Conservation (phyloP, 2,888 invertebrate species). For the Caenorhabditis macrosperma region DNA sequence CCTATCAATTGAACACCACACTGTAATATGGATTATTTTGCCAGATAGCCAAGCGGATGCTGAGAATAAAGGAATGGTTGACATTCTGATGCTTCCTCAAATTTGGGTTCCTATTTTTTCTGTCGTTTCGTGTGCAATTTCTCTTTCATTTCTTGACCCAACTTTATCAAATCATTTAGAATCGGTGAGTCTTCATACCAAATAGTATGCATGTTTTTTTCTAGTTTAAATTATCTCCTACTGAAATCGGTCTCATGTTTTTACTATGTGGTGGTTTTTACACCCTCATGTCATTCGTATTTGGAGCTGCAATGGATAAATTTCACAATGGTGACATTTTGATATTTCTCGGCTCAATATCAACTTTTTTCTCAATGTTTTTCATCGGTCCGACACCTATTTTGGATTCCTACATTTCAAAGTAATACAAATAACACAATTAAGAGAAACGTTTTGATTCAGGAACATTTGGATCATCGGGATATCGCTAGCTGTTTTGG, state of each 20-base stretch:
- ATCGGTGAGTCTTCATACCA: conserved; percentile 62
- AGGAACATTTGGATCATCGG: conserved; percentile 83
- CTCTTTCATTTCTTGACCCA: conserved; percentile 87
- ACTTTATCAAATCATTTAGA: conserved; percentile 90
- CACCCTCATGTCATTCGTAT: conserved; percentile 76
- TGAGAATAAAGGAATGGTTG: conserved; percentile 75
- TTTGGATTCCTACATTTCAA: conserved; percentile 51
- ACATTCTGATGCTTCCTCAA: conserved; percentile 73
- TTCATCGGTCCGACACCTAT: conserved; percentile 80
- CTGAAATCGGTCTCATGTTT: conserved; percentile 79
- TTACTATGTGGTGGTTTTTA: conserved; percentile 79
- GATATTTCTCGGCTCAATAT: conserved; percentile 78
- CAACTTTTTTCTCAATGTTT: conserved; percentile 77
- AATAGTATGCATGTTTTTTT: background rate
- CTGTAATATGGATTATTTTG: conserved; percentile 13
- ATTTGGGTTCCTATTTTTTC: conserved; percentile 79
- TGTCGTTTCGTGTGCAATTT: conserved; percentile 79
- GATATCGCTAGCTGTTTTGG: conserved; percentile 86
- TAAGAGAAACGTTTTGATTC: conserved; percentile 69
- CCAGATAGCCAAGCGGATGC: conserved; percentile 52
- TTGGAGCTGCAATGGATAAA: conserved; percentile 77
- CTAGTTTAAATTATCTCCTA: conserved; percentile 78
- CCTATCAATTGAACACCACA: background rate
- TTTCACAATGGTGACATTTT: conserved; percentile 68
- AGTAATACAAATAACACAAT: conserved; percentile 36